Conservation (phyloP, 2,113 vertebrate species). For the Bagarius yarrelli region DNA sequence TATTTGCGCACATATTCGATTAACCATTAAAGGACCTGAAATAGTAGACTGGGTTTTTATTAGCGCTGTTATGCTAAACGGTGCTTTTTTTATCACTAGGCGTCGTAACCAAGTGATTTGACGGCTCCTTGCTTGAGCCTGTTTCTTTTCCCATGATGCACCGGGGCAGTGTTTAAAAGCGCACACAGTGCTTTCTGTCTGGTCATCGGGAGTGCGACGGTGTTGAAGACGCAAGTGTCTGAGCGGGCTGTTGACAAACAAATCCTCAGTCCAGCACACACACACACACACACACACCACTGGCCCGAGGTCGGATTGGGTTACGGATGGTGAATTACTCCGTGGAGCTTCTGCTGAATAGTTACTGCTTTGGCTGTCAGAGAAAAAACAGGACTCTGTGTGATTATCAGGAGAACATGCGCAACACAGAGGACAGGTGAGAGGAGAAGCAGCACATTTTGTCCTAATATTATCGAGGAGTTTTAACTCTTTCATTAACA, state of each 20-base stretch:
- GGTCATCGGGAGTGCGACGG: neutral
- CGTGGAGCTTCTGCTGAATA: conserved; percentile 59
- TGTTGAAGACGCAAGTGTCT: neutral
- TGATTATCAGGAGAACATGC: conserved; percentile 63
- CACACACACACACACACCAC: neutral
- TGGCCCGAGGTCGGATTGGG: neutral
- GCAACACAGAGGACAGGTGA: conserved; percentile 74
- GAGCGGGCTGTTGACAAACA: neutral
- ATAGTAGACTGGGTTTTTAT: neutral
- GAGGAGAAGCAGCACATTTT: conserved; percentile 25
- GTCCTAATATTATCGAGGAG: neutral
- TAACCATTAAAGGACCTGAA: neutral
- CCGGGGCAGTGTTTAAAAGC: conserved; percentile 48
- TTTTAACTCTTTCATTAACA: neutral
- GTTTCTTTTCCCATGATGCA: conserved; percentile 57
- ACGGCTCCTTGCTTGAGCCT: neutral
- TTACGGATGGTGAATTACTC: conserved; percentile 63
- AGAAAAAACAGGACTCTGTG: conserved; percentile 51
- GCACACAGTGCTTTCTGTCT: neutral
- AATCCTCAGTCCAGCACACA: no score
- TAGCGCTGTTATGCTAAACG: neutral
- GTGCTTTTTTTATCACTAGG: neutral
- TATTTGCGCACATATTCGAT: no score
- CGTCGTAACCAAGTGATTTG: neutral
- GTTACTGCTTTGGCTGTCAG: conserved; percentile 56